Evolutionary conservation across 1,140 invertebrate genomes (phyloP).

Genomic region (Pinna nobilis): DNA sequence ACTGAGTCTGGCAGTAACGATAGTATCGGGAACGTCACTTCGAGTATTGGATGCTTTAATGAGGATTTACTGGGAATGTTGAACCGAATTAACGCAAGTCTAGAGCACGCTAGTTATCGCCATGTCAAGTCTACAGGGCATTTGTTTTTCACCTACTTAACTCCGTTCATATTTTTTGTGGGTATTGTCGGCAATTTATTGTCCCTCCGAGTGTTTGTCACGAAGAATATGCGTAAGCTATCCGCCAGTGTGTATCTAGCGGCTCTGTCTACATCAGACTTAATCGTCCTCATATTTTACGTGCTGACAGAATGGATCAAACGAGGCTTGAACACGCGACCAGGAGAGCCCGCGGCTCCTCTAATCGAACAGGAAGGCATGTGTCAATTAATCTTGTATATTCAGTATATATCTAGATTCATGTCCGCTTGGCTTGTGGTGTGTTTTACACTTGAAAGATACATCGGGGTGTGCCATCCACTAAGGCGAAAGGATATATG

Average conservation of each 20-base stretch:
- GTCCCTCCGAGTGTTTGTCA: conserved; percentile 64
- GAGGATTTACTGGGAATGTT: too few relatives aligned
- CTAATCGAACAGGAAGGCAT: conserved; percentile 59
- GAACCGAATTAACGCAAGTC: too few relatives aligned
- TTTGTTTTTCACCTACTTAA: conserved; percentile 38
- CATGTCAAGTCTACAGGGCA: too few relatives aligned
- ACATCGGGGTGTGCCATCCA: conserved; percentile 67
- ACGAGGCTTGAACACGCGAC: conserved; percentile 9
- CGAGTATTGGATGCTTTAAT: too few relatives aligned
- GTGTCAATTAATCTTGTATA: conserved; percentile 62
- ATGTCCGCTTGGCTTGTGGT: conserved; percentile 70
- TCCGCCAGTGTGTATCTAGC: conserved; percentile 63
- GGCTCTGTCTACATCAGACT: conserved; percentile 52
- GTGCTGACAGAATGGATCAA: conserved; percentile 48
- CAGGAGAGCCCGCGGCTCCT: conserved; percentile 7
- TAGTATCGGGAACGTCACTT: too few relatives aligned
- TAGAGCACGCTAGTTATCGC: too few relatives aligned
- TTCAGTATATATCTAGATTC: conserved; percentile 65
- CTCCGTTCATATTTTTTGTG: conserved; percentile 54
- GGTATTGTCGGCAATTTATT: conserved; percentile 64
- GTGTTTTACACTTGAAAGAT: conserved; percentile 68
- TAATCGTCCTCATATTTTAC: conserved; percentile 51
- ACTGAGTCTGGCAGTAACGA: too few relatives aligned
- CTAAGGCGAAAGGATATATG: conserved; percentile 48
- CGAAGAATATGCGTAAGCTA: conserved; percentile 62